Base-by-base conservation (phyloP, 2,888 invertebrate genomes). In the Melieria crassipennis region DNA sequence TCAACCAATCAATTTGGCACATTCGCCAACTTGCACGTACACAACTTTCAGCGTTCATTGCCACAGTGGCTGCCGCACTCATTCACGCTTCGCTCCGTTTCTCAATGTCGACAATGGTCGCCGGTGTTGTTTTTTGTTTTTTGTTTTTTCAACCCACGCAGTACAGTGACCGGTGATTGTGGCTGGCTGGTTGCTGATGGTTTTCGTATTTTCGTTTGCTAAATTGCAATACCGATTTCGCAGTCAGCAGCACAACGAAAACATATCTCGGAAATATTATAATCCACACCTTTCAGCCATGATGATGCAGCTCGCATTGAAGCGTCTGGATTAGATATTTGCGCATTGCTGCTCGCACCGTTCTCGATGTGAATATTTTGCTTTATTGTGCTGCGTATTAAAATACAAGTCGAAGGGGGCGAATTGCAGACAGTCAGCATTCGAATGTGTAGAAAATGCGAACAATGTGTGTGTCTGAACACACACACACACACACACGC, bases 401-500 rank as follows among this genome's bases (percentile, higher is more conserved):
- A 30, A 30, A 30, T 30, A 30, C 30, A 30, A 30, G 30, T 30
- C 1, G 30, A 1, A 30, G 30, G 30, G 30, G 30, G 30, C 30
- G 30, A 30, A 30, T 30, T 30, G 30, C 30, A 30, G 30, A 30
- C 30, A 30, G 30, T 30, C 30, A 30, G 30, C 30, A 52, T 52
- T 52, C 13, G n/a, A 52, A 52, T 13, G 13, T 52, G 52, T 4
- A n/a, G 52, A n/a, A 9, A 30, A 30, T 52, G 13, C 13, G 52
- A 52, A 5, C 13, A 58, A 9, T 52, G 10, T 16, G 16, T 46
- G 45, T 46, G 62, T 42, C 11, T 52, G 42, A n/a, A 52, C 52
- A 11, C 13, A 52, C 52, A 61, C 66, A 63, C 58, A 42, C 64
- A 45, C 30, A 68, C 60, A 74, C 71, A 79, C 78, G 78, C 79